These are phyloP conservation scores for Vulpes lagopus DNA, from an alignment of 2,113 vertebrate genomes.

Conservation along the genomic window DNA sequence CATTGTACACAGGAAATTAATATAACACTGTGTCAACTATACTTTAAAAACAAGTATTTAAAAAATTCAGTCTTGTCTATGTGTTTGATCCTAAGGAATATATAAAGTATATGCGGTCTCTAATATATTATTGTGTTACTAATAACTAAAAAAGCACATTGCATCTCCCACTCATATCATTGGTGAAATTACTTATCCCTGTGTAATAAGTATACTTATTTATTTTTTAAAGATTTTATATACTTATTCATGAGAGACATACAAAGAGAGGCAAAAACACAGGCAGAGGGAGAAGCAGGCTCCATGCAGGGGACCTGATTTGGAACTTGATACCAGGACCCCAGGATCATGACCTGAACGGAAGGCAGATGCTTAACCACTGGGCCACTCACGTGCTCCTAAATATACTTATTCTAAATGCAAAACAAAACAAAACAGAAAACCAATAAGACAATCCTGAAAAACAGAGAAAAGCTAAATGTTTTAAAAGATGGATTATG, in stretches of 20 bases:
- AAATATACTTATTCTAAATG: background rate
- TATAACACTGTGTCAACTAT: too few species aligned
- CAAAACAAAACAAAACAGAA: too few species aligned
- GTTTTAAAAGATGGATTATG: background rate
- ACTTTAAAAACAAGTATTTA: too few species aligned
- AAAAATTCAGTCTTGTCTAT: slow-evolving; percentile 2
- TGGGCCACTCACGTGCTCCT: too few species aligned
- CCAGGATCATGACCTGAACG: too few species aligned
- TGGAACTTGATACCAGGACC: too few species aligned
- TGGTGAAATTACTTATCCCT: background rate
- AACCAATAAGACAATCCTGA: background rate
- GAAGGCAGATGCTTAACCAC: too few species aligned
- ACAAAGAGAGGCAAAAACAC: too few species aligned
- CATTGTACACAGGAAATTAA: too few species aligned
- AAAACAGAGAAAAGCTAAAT: background rate
- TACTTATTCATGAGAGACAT: too few species aligned
- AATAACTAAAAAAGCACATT: background rate
- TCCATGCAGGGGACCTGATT: too few species aligned
- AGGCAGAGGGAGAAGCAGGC: too few species aligned
- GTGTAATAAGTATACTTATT: background rate
- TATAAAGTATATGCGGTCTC: background rate
- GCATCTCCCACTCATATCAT: accelerated
- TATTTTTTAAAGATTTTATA: background rate
- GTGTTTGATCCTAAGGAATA: background rate
- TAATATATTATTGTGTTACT: background rate